Evolutionary conservation across 2,888 invertebrate genomes (phyloP).

Genomic region (Orthonychiurus folsomi): DNA sequence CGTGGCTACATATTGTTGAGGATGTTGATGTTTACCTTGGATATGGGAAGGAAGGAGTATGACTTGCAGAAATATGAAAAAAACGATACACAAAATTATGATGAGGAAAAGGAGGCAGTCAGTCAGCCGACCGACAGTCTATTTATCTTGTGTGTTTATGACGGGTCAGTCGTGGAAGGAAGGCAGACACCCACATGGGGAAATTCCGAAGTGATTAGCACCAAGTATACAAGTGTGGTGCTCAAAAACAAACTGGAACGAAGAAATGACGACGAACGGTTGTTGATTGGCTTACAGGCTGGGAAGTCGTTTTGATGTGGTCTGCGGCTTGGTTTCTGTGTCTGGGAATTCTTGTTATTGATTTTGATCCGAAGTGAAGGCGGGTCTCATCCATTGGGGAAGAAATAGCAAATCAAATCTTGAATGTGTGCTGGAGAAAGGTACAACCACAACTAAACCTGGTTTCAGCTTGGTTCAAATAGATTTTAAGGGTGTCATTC

Average conservation of each 20-base stretch:
- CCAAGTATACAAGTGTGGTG: too few species aligned
- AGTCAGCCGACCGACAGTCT: conserved; percentile 18
- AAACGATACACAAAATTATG: not conserved
- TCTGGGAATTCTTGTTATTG: too few species aligned
- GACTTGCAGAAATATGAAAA: conserved; percentile 39
- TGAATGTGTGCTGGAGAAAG: too few species aligned
- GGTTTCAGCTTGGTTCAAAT: too few species aligned
- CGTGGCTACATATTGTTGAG: conserved; percentile 13
- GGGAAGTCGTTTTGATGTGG: not conserved
- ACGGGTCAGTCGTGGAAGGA: conserved; percentile 21
- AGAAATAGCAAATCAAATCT: too few species aligned
- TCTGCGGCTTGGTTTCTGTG: not conserved
- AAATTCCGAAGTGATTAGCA: too few species aligned
- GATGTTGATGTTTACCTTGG: too few species aligned
- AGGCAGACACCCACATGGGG: not conserved
- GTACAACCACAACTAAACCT: too few species aligned
- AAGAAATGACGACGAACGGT: not conserved
- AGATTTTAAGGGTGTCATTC: too few species aligned
- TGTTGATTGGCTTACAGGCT: too few species aligned
- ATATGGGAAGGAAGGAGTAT: conserved; percentile 24
- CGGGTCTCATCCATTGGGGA: too few species aligned
- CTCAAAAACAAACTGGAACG: not conserved
- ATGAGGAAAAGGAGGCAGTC: conserved; percentile 5
- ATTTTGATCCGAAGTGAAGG: too few species aligned
- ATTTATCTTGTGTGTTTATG: conserved; percentile 39